Percentiles rank a stretch among this genome's conserved stretches.
Evolutionary conservation across 2,888 invertebrate genomes (phyloP).

Genomic region (Keiferia lycopersicella): DNA sequence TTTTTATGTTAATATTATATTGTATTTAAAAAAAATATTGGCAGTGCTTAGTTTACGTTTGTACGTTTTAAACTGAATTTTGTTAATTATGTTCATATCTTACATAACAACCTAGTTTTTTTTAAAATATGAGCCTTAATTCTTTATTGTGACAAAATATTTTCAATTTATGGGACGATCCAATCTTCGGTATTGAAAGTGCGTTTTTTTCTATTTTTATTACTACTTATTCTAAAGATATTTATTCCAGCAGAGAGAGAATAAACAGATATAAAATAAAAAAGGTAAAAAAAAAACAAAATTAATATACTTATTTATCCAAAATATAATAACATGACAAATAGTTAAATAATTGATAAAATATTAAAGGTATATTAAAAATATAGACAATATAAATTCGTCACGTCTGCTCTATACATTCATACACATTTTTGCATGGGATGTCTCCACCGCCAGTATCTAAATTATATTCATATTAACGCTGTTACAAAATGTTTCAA

Average conservation of each 20-base stretch:
- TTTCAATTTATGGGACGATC: too few species aligned
- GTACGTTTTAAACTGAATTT: background rate
- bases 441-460: background rate
- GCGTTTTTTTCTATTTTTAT: background rate
- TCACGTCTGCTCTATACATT: background rate
- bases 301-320: background rate
- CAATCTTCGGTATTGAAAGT: too few species aligned
- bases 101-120: too few species aligned
- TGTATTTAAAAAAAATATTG: background rate
- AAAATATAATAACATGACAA: background rate
- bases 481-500: background rate
- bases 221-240: background rate
- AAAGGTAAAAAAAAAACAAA: background rate
- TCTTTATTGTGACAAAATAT: background rate
- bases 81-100: background rate
- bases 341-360: background rate
- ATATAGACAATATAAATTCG: conserved; percentile 3
- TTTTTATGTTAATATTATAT: too few species aligned
- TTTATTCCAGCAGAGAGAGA: too few species aligned
- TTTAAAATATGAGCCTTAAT: background rate
- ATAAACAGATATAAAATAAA: background rate
- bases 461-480: background rate
- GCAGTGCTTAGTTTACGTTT: background rate
- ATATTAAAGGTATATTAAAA: background rate
- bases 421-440: background rate